Percentiles rank a stretch among this genome's conserved stretches.
Conservation (phyloP, 2,113 vertebrate genomes). For the Mystacornis crossleyi region DNA sequence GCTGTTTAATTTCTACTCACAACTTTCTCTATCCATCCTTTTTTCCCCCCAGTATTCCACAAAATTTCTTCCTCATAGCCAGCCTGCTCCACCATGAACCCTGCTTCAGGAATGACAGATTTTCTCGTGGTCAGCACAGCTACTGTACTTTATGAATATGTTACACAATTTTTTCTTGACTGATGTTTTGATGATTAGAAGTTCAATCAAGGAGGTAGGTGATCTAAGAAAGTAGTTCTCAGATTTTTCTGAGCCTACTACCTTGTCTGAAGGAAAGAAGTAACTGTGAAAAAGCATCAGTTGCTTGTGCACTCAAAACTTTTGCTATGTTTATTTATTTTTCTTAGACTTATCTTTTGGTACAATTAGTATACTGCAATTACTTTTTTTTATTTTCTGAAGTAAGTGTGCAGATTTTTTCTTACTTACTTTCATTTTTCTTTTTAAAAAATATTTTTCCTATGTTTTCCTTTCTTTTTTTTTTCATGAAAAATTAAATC, state of each 20-base stretch:
- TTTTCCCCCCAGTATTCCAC: fast-evolving
- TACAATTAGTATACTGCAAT: neutral
- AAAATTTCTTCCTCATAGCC: neutral
- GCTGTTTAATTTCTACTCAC: neutral
- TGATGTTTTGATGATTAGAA: neutral
- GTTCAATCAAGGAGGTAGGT: neutral
- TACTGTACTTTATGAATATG: neutral
- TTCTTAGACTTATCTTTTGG: neutral
- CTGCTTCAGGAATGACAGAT: neutral
- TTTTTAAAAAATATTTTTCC: too few relatives aligned
- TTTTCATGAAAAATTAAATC: neutral
- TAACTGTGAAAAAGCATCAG: neutral
- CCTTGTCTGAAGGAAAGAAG: neutral
- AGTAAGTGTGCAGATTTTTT: neutral
- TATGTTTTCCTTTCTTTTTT: too few relatives aligned
- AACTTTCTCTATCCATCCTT: neutral
- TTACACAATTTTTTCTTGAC: neutral
- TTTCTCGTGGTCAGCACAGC: neutral
- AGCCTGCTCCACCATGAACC: neutral
- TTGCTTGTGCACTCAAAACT: neutral
- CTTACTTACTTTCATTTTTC: too few relatives aligned
- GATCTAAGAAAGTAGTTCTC: neutral
- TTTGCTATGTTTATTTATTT: neutral
- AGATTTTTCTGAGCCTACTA: neutral
- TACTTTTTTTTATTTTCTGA: neutral